Evolutionary conservation across 1,140 invertebrate species (phyloP).

Genomic region (Hermetia illucens): DNA sequence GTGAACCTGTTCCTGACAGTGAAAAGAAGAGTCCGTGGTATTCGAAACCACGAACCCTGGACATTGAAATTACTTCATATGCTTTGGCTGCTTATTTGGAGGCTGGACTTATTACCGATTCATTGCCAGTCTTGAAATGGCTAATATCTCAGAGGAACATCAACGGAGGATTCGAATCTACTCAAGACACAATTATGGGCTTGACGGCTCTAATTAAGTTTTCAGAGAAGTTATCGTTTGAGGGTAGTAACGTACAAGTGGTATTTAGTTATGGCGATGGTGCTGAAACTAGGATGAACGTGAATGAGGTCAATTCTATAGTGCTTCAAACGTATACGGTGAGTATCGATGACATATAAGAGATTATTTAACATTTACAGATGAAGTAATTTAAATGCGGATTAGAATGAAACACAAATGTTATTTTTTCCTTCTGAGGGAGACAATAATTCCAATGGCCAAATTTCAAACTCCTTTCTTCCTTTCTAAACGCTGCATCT

Average conservation of each 20-base stretch:
- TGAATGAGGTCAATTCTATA: slow-evolving; percentile 54
- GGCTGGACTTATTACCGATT: slow-evolving; percentile 48
- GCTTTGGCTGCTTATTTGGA: slow-evolving; percentile 53
- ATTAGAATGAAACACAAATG: not conserved
- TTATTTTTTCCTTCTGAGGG: not conserved
- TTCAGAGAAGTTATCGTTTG: slow-evolving; percentile 41
- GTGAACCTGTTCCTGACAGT: slow-evolving; percentile 34
- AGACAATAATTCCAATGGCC: not conserved
- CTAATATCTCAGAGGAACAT: slow-evolving; percentile 66
- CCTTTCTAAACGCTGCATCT: too few relatives aligned
- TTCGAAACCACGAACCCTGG: slow-evolving; percentile 50
- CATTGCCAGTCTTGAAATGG: slow-evolving; percentile 71
- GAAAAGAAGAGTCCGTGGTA: slow-evolving; percentile 62
- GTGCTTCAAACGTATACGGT: slow-evolving; percentile 59
- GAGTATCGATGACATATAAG: slow-evolving; percentile 13
- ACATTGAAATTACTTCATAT: slow-evolving; percentile 83
- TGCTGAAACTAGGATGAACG: slow-evolving; percentile 45
- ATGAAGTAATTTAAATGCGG: not conserved
- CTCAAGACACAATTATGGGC: slow-evolving; percentile 57
- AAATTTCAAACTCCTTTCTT: too few relatives aligned
- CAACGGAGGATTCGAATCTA: slow-evolving; percentile 66
- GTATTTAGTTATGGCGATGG: slow-evolving; percentile 38
- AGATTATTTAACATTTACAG: not conserved
- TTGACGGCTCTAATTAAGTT: slow-evolving; percentile 56
- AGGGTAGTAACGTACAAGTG: slow-evolving; percentile 39